Evolutionary conservation across 2,888 invertebrate species (phyloP), one percentile per base, ranked within the genome.

Genomic region (Troides aeacus): DNA sequence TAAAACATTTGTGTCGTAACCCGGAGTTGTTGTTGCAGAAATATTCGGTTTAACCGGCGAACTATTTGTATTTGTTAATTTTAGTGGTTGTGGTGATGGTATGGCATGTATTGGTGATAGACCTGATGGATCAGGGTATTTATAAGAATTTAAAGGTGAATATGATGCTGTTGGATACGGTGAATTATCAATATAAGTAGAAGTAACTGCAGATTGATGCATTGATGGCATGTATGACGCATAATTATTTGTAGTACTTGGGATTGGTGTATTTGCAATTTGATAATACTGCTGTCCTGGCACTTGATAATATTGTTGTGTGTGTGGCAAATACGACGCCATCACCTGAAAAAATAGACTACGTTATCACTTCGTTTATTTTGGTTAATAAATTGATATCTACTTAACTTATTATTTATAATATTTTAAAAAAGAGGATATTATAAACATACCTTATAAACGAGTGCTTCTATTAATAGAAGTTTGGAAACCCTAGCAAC

Each of bases 1-100:
- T 0, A 91, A 70, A 0, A 90, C 79, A 36, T 81, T 83, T 0
- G 84, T 73, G 65, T 91, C 89, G 30, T 86, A 74, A 36, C 72
- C 66, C 58, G 69, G 63, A 12, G 56, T 7, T 21, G 59, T 63
- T 60, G 68, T 12, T 18, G 69, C 57, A 46, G 58, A 57, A 7
- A 15, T 64, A 39, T 68, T 42, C 1, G 70, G 12, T 42, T 66
- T 60, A 30, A 66, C 62, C 62, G 69, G 30, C 1, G 70, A 17
- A 8, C 17, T 17, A 46, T 17, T 56, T 24, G 39, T n/a, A n/a
- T 50, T 2, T n/a, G 53, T 3, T 60, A 21, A 15, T 61, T 60
- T 69, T 15, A 56, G 60, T 56, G n/a, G 71, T 72, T 50, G 66
- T 1, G 23, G 46, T 65, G 62, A 50, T 60, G 69, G 6, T 60